Evolutionary conservation across 2,888 invertebrate species (phyloP).

Genomic region (Antheraea assamensis): DNA sequence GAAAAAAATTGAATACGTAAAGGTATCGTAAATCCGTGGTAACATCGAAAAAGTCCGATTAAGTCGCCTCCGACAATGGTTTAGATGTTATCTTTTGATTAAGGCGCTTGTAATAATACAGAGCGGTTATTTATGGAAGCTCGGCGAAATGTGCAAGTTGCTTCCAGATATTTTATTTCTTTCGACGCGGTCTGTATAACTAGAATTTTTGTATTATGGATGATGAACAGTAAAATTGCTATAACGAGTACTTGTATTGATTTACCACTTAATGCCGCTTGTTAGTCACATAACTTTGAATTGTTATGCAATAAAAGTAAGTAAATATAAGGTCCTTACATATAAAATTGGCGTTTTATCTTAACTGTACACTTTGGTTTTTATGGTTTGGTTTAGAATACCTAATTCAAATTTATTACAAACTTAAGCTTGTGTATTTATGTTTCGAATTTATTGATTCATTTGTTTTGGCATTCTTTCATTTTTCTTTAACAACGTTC

Average conservation of each 20-base stretch:
- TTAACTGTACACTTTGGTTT: too few species aligned
- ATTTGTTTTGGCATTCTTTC: too few species aligned
- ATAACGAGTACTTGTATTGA: slow-evolving; percentile 16
- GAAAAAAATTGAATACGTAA: background rate
- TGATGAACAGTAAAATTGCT: slow-evolving; percentile 26
- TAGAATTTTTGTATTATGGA: slow-evolving; percentile 40
- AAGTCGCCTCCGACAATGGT: slow-evolving; percentile 66
- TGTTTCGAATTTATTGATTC: too few species aligned
- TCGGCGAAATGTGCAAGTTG: slow-evolving; percentile 52
- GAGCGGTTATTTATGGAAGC: slow-evolving; percentile 68
- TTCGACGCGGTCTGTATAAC: slow-evolving; percentile 42
- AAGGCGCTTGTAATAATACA: slow-evolving; percentile 76
- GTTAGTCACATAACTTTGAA: background rate
- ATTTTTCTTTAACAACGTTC: too few species aligned
- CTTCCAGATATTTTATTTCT: slow-evolving; percentile 50
- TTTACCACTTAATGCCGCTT: background rate
- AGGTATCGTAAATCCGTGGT: slow-evolving; percentile 35
- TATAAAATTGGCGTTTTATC: too few species aligned
- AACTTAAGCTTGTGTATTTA: too few species aligned
- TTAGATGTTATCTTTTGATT: slow-evolving; percentile 80
- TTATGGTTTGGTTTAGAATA: too few species aligned
- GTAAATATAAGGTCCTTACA: background rate
- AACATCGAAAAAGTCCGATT: slow-evolving; percentile 50
- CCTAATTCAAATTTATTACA: too few species aligned
- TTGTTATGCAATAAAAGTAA: background rate